phyloP scores from a whole-genome alignment of 2,113 vertebrate species.

The Gavialis gangeticus region DNA sequence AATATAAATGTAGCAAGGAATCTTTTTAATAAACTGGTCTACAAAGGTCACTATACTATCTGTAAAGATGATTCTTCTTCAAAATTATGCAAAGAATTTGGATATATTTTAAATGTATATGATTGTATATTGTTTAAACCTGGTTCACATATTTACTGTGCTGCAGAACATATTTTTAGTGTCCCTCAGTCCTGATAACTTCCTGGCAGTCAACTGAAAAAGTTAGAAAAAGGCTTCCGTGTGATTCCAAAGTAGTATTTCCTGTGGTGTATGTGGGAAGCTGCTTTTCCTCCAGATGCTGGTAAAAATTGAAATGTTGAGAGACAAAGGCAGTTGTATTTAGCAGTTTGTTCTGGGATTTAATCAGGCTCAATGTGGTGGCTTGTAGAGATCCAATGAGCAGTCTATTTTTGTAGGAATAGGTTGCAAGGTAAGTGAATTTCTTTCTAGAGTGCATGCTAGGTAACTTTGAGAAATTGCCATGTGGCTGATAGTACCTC shows the following conservation, averaged over 20 bases:
- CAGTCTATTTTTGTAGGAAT: not conserved
- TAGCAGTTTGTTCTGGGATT: not conserved
- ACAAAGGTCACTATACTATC: not conserved
- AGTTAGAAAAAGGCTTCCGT: slow-evolving; percentile 4
- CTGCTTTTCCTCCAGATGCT: slow-evolving; percentile 61
- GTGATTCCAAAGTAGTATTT: slow-evolving; percentile 46
- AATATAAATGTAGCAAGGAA: not conserved
- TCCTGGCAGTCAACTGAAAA: slow-evolving; percentile 41
- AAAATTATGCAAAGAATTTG: not conserved
- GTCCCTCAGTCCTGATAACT: slow-evolving; percentile 15
- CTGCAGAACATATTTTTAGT: slow-evolving; percentile 10
- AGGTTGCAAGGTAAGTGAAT: slow-evolving; percentile 17
- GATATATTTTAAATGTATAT: not conserved
- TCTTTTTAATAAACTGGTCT: not conserved
- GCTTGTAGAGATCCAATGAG: slow-evolving; percentile 8
- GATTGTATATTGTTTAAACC: not conserved
- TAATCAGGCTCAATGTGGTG: not conserved
- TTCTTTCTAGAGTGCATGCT: not conserved
- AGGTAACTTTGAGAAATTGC: not conserved
- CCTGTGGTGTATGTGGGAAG: slow-evolving; percentile 39
- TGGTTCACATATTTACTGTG: not conserved
- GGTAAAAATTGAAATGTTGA: not conserved
- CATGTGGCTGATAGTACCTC: not conserved
- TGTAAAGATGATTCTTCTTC: not conserved
- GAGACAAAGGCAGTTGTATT: not conserved